Evolutionary conservation across 1,140 invertebrate genomes (phyloP), one percentile per base, ranked within the genome.

Genomic region (Calliphora vicina): DNA sequence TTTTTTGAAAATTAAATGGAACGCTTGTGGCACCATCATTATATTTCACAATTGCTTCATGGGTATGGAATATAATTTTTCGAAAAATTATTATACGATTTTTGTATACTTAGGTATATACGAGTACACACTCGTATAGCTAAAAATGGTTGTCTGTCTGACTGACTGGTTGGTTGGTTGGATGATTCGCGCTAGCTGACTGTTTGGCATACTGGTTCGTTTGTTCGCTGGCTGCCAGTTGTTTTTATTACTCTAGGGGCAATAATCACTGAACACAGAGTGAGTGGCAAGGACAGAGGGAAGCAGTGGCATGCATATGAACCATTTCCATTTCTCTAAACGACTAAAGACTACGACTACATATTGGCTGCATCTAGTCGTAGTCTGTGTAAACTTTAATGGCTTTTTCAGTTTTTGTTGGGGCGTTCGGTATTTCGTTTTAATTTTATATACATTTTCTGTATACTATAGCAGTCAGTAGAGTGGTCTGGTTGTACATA

Each of bases 1-100:
- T 50, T 50, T 50, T 50, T 35, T 35, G 6, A 0, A 35, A 35
- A 35, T 35, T 35, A 35, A 50, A 50, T 50, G 61, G 61, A 67
- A 67, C n/a, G 61, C 61, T 67, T 25, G 61, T 67, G 61, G 61
- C 61, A 67, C 61, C 61, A 67, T 67, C 61, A 67, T 23, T 9
- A 25, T 67, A 67, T 67, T 67, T 67, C 61, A 67, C 61, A 67
- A 67, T 12, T 50, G 23, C 61, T 67, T 67, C 1, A 50, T 50
- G 45, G 45, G 45, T 50, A 50, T 50, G 45, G 45, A 50, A 50
- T 67, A 67, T 23, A 23, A 25, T 67, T 67, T 67, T 67, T 25
- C 23, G 20, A 67, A 67, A 67, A 25, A 20, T 17, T 6, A 17
- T 61, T 61, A 61, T 43, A 43, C 42, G 42, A 43, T 43, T 43